Percentiles rank a stretch among this genome's conserved stretches.
phyloP scores from a whole-genome alignment of 1,140 invertebrate species.

The Wasmannia auropunctata region DNA sequence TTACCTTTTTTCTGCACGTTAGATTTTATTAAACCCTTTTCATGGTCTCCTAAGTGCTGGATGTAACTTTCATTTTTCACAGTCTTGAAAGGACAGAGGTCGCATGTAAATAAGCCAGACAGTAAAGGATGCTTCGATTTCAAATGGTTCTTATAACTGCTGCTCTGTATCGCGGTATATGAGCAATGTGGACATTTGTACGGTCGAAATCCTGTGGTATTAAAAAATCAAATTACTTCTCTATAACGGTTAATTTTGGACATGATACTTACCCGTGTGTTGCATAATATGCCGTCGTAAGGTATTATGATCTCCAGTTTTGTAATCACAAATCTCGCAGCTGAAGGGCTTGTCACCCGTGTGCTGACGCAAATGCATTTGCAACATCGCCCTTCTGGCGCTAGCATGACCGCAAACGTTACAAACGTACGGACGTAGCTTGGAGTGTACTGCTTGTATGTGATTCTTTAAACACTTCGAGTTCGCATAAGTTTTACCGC shows the following conservation, averaged over 20 bases:
- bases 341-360: conserved; percentile 92
- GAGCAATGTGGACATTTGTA: conserved; percentile 90
- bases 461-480: conserved; percentile 92
- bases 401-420: conserved; percentile 91
- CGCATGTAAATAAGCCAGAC: conserved; percentile 86
- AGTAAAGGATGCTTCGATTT: conserved; percentile 87
- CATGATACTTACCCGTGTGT: conserved; percentile 87
- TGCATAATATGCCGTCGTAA: conserved; percentile 90
- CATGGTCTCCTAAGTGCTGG: conserved; percentile 87
- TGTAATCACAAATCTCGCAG: conserved; percentile 90
- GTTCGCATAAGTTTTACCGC: conserved; percentile 90
- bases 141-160: conserved; percentile 89
- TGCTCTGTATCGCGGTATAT: conserved; percentile 89
- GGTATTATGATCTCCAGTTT: conserved; percentile 90
- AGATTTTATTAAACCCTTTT: conserved; percentile 84
- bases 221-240: conserved; percentile 17
- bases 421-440: conserved; percentile 91
- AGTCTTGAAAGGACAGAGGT: conserved; percentile 87
- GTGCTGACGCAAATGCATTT: conserved; percentile 89
- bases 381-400: conserved; percentile 89
- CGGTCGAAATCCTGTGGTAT: conserved; percentile 84
- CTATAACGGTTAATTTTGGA: neutral
- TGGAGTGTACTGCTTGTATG: conserved; percentile 91
- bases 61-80: conserved; percentile 87
- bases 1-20: conserved; percentile 75